phyloP scores from a whole-genome alignment of 2,888 invertebrate species.

The Hetaerina titia region DNA sequence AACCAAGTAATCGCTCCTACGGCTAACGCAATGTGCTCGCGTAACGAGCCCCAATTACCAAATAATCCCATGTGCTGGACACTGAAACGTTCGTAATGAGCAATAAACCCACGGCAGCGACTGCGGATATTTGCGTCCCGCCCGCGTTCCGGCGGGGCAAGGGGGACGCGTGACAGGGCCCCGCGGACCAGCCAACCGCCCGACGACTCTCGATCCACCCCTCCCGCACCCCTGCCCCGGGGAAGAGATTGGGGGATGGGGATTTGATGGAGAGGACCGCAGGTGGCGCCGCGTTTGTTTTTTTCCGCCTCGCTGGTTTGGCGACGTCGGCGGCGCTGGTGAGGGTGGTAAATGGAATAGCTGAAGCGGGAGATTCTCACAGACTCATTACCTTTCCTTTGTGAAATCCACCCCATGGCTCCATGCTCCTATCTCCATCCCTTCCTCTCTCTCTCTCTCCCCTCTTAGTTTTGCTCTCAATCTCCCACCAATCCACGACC shows the following conservation, averaged over 20 bases:
- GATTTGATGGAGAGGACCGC: slow-evolving; percentile 51
- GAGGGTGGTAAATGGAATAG: background rate
- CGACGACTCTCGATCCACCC: background rate
- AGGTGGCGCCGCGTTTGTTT: slow-evolving; percentile 37
- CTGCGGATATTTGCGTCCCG: slow-evolving; percentile 17
- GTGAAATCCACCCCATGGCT: background rate
- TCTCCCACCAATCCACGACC: background rate
- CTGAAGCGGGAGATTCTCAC: background rate
- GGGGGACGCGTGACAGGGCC: background rate
- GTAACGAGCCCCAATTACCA: background rate
- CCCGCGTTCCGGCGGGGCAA: background rate
- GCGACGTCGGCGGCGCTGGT: background rate
- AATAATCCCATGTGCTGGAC: background rate
- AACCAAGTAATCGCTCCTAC: background rate
- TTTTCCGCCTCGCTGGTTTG: background rate
- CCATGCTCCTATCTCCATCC: background rate
- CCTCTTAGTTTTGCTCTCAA: background rate
- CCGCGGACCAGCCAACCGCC: background rate
- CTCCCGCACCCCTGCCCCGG: background rate
- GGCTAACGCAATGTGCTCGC: background rate
- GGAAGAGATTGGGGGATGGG: background rate
- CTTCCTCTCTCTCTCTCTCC: background rate
- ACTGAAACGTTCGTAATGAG: slow-evolving; percentile 2
- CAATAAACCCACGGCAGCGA: background rate
- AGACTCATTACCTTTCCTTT: slow-evolving; percentile 27